Conservation (phyloP, 2,113 vertebrate genomes). For the Meleagris gallopavo region DNA sequence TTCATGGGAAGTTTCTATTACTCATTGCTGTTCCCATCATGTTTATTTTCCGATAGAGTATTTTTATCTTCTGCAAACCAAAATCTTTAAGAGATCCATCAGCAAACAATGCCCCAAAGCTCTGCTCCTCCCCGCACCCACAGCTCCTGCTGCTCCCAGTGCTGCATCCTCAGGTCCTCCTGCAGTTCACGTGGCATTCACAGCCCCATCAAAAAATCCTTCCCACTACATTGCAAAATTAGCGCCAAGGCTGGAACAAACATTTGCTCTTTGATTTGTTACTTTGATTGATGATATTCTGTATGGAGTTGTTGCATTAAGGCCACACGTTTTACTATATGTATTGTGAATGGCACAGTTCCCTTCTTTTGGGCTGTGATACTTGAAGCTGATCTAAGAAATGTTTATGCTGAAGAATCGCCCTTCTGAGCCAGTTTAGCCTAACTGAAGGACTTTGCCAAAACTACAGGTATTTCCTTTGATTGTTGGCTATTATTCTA, state of each 20-base stretch:
- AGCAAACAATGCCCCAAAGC: neutral
- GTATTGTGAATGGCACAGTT: neutral
- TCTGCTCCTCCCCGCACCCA: neutral
- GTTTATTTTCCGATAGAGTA: neutral
- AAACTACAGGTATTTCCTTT: conserved; percentile 45
- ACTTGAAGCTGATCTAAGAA: neutral
- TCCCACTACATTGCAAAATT: neutral
- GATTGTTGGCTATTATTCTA: conserved; percentile 34
- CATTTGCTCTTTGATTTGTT: neutral
- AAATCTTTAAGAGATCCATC: neutral
- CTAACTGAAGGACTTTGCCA: neutral
- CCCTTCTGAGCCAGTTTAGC: neutral
- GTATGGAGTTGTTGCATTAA: neutral
- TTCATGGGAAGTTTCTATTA: conserved; percentile 13
- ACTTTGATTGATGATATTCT: neutral
- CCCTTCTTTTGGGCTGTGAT: neutral
- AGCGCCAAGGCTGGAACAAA: neutral
- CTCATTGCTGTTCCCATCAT: neutral
- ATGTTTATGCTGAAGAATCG: neutral
- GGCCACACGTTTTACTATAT: neutral
- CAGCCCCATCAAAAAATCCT: neutral
- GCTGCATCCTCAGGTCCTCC: neutral
- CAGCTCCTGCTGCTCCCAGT: neutral
- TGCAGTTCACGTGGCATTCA: neutral
- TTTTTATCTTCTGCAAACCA: conserved; percentile 28